Base-by-base conservation (phyloP, 2,797 vertebrate species). In the Crocodylus rhombifer region DNA sequence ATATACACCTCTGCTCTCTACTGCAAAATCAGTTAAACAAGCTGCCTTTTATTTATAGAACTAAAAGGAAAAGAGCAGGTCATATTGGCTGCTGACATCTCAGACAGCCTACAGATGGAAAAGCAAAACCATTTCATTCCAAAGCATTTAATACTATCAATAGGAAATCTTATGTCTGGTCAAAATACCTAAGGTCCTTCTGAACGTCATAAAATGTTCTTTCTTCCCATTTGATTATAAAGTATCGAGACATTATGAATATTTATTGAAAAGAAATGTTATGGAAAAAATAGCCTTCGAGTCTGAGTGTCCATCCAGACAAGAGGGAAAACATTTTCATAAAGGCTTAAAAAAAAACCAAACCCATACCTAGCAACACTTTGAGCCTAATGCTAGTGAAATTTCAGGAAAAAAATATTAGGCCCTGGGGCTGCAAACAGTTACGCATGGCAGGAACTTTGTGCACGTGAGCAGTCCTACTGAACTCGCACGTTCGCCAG, bases 21-120 rank as follows among this genome's bases (percentile, higher is more conserved):
- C 96, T 94, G 87, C 95, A 81, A 93, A 96, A 97, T 97, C 97
- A 96, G 94, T 97, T 96, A 97, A 98, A 98, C 98, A 99, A 98
- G 97, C 98, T 96, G 93, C 95, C 97, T 97, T 97, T 98, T 98
- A 98, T 98, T 96, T 97, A 93, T 89, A 91, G 95, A 88, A 92
- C 94, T 87, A 84, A 96, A 96, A 96, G 95, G 96, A 92, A 97
- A 97, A 97, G 94, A 95, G 89, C 91, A 94, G 92, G 95, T 95
- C 96, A 97, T 94, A 97, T 89, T 93, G 96, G 97, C 97, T 96
- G 97, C 97, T 98, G 98, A 98, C 98, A 97, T 97, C 95, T 95
- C 87, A 94, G 97, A 97, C 97, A 97, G 96, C 94, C 95, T 96
- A 97, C 96, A 97, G 98, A 98, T 98, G 98, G 97, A 98, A 97